A percentile compares a stretch with the other conserved stretches of the same genome.
Evolutionary conservation across 2,797 vertebrate species (phyloP).

Genomic region (Nasua narica): DNA sequence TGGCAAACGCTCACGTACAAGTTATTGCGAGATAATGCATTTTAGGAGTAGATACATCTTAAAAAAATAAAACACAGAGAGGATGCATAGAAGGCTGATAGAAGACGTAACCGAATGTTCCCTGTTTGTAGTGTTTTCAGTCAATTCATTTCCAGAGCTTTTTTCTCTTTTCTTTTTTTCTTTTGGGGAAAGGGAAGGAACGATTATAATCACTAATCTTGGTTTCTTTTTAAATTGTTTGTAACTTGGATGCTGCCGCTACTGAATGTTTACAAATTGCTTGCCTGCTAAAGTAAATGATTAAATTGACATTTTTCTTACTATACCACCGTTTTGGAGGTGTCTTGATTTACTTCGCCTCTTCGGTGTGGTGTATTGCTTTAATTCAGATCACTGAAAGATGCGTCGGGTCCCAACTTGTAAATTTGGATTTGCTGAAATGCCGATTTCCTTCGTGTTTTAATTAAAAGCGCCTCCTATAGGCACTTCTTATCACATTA

Average conservation of each 20-base stretch:
- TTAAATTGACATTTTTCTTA: conserved; percentile 87
- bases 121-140: conserved; percentile 84
- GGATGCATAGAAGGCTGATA: conserved; percentile 76
- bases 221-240: conserved; percentile 85
- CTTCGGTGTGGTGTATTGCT: neutral
- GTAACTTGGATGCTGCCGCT: conserved; percentile 88
- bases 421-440: conserved; percentile 36
- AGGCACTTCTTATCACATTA: neutral
- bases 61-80: conserved; percentile 69
- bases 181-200: conserved; percentile 69
- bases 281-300: conserved; percentile 88
- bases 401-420: neutral
- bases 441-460: conserved; percentile 33
- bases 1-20: conserved; percentile 67
- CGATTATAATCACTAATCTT: conserved; percentile 83
- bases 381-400: conserved; percentile 38
- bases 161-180: conserved; percentile 60
- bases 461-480: conserved; percentile 38
- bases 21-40: conserved; percentile 69
- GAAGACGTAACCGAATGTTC: conserved; percentile 78
- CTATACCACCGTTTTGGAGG: conserved; percentile 81
- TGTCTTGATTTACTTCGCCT: conserved; percentile 80
- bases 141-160: conserved; percentile 80
- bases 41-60: conserved; percentile 79
- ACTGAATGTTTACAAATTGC: conserved; percentile 89